Evolutionary conservation across 2,113 vertebrate genomes (phyloP), one percentile per base, ranked within the genome.

Genomic region (Piaya cayana): DNA sequence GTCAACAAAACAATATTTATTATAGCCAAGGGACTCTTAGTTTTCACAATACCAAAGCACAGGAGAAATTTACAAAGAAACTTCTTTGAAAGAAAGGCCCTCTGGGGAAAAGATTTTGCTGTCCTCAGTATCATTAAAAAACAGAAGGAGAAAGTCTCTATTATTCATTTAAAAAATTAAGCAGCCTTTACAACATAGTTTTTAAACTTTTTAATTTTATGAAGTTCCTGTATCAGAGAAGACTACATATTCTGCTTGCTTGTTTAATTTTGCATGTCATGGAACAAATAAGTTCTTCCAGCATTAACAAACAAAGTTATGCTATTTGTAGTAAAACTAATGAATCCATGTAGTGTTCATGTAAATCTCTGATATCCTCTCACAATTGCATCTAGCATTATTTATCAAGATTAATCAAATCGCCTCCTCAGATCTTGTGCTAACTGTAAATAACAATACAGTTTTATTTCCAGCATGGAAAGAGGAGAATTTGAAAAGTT

Each of bases 1-100:
- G 59, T 91, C 92, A 96, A 68, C 68, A 91, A 85, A 78, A 89
- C 64, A 75, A 30, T 95, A 95, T 76, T 96, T 95, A 91, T 93
- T 76, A 83, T 71, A 91, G 88, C n/a, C 67, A n/a, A 74, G 68
- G 62, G 69, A 90, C 65, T 83, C 65, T 50, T 63, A 87, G 85
- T 25, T 97, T 96, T 94, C 88, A 77, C 78, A 94, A 97, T 82
- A 96, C 8, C 14, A 88, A 95, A 27, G 91, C n/a, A 82, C 42
- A 74, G 70, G 47, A 92, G 79, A 56, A 94, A 96, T 86, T 84
- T 86, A 93, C 64, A 45, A 95, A 90, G 45, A 76, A 96, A 94
- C 37, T 85, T 59, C 82, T 93, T 71, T 52, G 47, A 76, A 68
- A 93, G 88, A 94, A 90, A 70, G 32, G 86, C 21, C 45, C 59